phyloP scores from a whole-genome alignment of 2,888 invertebrate species.

The Vesta saturnalis region DNA sequence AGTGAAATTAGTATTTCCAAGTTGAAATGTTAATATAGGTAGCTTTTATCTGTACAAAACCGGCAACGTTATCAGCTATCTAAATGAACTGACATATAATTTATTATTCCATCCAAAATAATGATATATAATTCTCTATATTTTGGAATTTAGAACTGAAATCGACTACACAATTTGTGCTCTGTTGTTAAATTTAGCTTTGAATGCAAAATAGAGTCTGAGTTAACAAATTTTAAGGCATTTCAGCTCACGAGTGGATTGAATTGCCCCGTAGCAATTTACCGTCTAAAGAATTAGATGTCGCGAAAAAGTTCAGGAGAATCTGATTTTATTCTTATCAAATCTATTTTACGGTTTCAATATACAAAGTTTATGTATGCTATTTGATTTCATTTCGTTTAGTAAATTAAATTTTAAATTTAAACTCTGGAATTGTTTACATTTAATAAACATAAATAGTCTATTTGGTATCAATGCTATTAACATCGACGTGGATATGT shows the following conservation, averaged over 20 bases:
- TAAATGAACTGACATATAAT: conserved; percentile 14
- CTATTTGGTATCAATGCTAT: no score
- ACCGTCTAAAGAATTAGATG: conserved; percentile 31
- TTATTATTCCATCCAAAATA: conserved; percentile 15
- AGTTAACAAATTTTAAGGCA: conserved; percentile 23
- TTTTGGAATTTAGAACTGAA: conserved; percentile 3
- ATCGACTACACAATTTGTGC: conserved; percentile 3
- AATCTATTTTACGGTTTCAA: conserved; percentile 11
- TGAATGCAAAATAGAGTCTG: conserved; percentile 5
- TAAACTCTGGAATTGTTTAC: no score
- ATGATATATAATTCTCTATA: conserved; percentile 11
- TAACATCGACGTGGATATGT: no score
- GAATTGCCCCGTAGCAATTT: conserved; percentile 29
- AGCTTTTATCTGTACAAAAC: conserved; percentile 12
- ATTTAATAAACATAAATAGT: no score
- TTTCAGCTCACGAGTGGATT: conserved; percentile 31
- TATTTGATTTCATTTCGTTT: no score
- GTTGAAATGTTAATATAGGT: conserved; percentile 12
- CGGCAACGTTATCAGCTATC: conserved; percentile 11
- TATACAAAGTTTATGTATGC: no score
- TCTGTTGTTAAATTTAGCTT: conserved; percentile 12
- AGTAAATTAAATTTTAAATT: no score
- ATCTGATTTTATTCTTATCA: conserved; percentile 27
- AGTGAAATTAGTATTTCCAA: conserved; percentile 14
- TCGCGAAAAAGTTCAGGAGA: conserved; percentile 23